Evolutionary conservation across 2,888 invertebrate species (phyloP).

Genomic region (Troides helena): DNA sequence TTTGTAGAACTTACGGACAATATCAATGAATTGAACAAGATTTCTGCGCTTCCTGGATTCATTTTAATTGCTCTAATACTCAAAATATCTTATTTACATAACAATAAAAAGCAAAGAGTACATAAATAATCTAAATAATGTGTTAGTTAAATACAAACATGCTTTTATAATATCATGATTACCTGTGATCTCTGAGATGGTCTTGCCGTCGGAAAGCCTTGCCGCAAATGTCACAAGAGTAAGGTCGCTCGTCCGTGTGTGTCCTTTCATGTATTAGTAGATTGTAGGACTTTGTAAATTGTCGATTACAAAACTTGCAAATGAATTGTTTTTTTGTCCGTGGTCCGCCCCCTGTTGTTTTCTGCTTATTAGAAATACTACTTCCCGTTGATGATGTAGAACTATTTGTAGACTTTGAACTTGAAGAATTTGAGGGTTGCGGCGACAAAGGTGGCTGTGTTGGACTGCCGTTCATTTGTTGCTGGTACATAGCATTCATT

Average conservation of each 20-base stretch:
- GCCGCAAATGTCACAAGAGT: slow-evolving; percentile 98
- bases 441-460: slow-evolving; percentile 71
- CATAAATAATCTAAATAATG: not conserved
- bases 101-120: not conserved
- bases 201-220: slow-evolving; percentile 99
- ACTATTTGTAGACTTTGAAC: slow-evolving; percentile 68
- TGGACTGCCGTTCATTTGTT: slow-evolving; percentile 74
- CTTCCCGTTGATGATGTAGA: slow-evolving; percentile 70
- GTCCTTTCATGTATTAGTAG: slow-evolving; percentile 98
- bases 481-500: slow-evolving; percentile 84
- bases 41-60: too few species aligned
- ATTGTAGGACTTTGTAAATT: slow-evolving; percentile 99
- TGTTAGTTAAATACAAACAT: not conserved
- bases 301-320: slow-evolving; percentile 98
- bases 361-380: slow-evolving; percentile 72
- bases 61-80: not conserved
- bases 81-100: not conserved
- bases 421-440: slow-evolving; percentile 67
- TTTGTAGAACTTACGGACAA: not conserved
- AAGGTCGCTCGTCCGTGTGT: slow-evolving; percentile 98
- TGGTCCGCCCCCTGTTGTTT: slow-evolving; percentile 81
- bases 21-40: too few species aligned
- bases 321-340: slow-evolving; percentile 98
- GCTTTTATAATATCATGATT: slow-evolving; percentile 43
- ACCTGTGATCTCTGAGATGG: slow-evolving; percentile 96